Percentiles rank a stretch among this genome's conserved stretches.
Evolutionary conservation across 2,113 vertebrate genomes (phyloP).

Genomic region (Macquaria australasica): DNA sequence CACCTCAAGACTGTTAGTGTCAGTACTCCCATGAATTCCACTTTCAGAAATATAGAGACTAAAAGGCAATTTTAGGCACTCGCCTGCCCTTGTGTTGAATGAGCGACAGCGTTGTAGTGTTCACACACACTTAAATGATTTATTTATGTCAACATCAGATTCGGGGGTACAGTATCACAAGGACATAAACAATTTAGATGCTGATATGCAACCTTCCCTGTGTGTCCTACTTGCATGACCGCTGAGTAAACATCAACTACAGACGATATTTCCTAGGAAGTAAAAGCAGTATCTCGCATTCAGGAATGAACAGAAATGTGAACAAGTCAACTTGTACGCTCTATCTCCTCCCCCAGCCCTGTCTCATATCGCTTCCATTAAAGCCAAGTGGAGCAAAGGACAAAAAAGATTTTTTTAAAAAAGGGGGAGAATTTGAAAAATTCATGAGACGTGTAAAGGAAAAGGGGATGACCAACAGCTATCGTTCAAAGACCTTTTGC

Average conservation of each 20-base stretch:
- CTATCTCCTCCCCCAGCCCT: conserved; percentile 36
- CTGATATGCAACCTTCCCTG: conserved; percentile 57
- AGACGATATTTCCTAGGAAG: conserved; percentile 29
- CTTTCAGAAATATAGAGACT: conserved; percentile 33
- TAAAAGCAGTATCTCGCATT: conserved; percentile 33
- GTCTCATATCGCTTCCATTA: conserved; percentile 57
- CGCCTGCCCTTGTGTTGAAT: conserved; percentile 23
- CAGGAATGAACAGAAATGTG: conserved; percentile 38
- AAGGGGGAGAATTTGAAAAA: conserved; percentile 65
- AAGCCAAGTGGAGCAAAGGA: conserved; percentile 67
- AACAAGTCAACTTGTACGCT: conserved; percentile 18
- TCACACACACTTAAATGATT: conserved; percentile 67
- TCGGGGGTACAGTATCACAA: conserved; percentile 63
- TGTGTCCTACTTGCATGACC: conserved; percentile 61
- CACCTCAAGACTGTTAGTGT: conserved; percentile 43
- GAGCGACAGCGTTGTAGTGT: not conserved
- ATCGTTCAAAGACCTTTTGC: conserved; percentile 61
- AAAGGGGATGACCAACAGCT: conserved; percentile 74
- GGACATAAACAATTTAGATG: conserved; percentile 75
- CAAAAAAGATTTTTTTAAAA: conserved; percentile 50
- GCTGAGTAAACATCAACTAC: conserved; percentile 48
- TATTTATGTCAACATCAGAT: conserved; percentile 68
- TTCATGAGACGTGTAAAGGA: conserved; percentile 74
- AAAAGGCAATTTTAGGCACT: conserved; percentile 36
- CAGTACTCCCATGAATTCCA: conserved; percentile 37